Conservation (phyloP, 64 coral and sea anemone species). For the Stylophora pistillata region DNA sequence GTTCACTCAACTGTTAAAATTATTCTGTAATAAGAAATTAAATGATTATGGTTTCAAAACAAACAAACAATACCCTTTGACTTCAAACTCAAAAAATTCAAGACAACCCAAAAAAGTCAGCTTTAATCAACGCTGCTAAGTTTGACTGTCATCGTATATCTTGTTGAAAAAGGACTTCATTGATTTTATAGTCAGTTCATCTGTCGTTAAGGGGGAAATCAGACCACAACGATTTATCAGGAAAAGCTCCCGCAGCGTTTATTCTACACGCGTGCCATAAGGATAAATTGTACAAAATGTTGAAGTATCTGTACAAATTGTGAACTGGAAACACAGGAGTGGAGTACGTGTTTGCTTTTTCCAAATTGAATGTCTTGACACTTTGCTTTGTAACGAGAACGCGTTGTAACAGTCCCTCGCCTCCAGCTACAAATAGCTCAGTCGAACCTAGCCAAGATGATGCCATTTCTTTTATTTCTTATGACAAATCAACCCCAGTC, state of each 20-base stretch:
- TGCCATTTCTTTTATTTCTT: not conserved
- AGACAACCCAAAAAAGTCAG: no score
- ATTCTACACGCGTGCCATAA: not conserved
- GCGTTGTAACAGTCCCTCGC: not conserved
- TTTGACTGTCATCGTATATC: not conserved
- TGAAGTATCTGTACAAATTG: constrained; percentile 7
- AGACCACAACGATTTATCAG: not conserved
- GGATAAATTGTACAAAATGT: not conserved
- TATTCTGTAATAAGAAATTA: not conserved
- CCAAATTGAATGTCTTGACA: no score
- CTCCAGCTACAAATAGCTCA: not conserved
- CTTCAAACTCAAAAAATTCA: no score
- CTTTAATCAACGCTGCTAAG: not conserved
- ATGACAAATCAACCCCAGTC: not conserved
- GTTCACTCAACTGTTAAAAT: not conserved
- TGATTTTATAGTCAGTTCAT: not conserved
- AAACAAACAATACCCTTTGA: not conserved
- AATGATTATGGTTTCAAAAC: not conserved
- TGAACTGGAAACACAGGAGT: not conserved
- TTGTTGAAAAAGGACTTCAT: not conserved
- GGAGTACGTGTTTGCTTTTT: not conserved
- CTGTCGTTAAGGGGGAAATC: not conserved
- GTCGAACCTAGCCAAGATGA: no score
- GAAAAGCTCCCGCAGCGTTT: not conserved
- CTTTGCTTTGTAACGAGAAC: not conserved